A percentile compares a stretch with the other conserved stretches of the same genome.
Conservation (phyloP, 2,797 vertebrate genomes). For the Nothura maculosa region DNA sequence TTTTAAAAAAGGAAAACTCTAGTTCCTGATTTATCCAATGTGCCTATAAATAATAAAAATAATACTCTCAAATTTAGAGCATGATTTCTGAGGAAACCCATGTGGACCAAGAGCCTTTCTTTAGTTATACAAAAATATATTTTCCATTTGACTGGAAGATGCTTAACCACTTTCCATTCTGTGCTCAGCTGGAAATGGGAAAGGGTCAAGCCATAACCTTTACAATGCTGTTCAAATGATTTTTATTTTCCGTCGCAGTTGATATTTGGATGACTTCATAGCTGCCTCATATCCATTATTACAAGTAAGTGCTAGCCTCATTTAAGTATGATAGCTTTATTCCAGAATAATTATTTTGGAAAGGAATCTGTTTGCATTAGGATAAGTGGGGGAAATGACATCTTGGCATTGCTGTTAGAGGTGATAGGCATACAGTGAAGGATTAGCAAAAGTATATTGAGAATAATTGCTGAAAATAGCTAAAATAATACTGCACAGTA, state of each 20-base stretch:
- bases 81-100: background rate
- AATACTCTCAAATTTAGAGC: background rate
- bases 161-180: slow-evolving; percentile 10
- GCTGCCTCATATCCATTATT: slow-evolving; percentile 47
- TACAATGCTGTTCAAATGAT: slow-evolving; percentile 3
- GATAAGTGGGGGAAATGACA: background rate
- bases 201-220: slow-evolving; percentile 1
- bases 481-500: background rate
- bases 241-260: slow-evolving; percentile 53
- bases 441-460: slow-evolving; percentile 44
- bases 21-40: background rate
- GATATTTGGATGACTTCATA: slow-evolving; percentile 55
- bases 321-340: slow-evolving; percentile 45
- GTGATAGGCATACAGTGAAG: slow-evolving; percentile 52
- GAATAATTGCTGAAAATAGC: slow-evolving; percentile 45
- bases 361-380: background rate
- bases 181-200: slow-evolving; percentile 48
- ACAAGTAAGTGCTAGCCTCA: slow-evolving; percentile 46
- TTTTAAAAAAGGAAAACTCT: background rate
- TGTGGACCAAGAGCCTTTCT: background rate
- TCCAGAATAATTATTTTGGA: slow-evolving; percentile 68
- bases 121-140: background rate
- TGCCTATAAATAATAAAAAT: slow-evolving; percentile 12
- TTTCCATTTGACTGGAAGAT: slow-evolving; percentile 19
- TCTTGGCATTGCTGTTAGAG: slow-evolving; percentile 43